Percentiles rank a stretch among this genome's conserved stretches.
phyloP scores from a whole-genome alignment of 37 sponge, comb jelly and placozoan genomes.

The Aphrocallistes beatrix region DNA sequence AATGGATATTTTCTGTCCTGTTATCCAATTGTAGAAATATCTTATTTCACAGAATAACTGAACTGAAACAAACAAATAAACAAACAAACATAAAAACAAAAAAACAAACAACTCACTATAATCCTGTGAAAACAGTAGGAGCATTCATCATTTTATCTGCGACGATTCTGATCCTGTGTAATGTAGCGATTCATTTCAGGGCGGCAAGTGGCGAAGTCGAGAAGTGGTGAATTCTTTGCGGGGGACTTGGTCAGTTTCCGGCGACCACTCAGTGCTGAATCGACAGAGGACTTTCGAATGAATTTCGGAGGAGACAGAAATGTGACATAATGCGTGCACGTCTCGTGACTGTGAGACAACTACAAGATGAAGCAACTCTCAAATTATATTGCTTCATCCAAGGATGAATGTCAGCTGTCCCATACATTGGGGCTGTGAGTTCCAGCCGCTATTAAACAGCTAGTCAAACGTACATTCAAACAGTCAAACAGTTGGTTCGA shows the following conservation, averaged over 20 bases:
- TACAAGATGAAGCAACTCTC: too few relatives aligned
- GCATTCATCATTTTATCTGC: neutral
- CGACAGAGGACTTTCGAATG: neutral
- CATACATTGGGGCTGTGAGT: conserved; percentile 12
- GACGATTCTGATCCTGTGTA: too few relatives aligned
- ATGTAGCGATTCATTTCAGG: too few relatives aligned
- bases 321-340: neutral
- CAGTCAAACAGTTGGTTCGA: too few relatives aligned
- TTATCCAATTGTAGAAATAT: too few relatives aligned
- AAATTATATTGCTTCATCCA: neutral
- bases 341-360: neutral
- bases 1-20: too few relatives aligned
- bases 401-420: neutral
- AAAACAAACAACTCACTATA: neutral
- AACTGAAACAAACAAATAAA: neutral
- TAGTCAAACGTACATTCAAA: too few relatives aligned
- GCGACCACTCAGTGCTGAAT: neutral
- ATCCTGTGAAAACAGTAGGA: neutral
- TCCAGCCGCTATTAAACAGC: too few relatives aligned
- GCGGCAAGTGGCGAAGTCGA: neutral
- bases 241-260: conserved; percentile 8
- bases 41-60: neutral
- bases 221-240: neutral
- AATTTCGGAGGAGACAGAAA: neutral
- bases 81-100: conserved; percentile 10